phyloP scores from a whole-genome alignment of 2,113 vertebrate genomes.

The Aptenodytes forsteri region DNA sequence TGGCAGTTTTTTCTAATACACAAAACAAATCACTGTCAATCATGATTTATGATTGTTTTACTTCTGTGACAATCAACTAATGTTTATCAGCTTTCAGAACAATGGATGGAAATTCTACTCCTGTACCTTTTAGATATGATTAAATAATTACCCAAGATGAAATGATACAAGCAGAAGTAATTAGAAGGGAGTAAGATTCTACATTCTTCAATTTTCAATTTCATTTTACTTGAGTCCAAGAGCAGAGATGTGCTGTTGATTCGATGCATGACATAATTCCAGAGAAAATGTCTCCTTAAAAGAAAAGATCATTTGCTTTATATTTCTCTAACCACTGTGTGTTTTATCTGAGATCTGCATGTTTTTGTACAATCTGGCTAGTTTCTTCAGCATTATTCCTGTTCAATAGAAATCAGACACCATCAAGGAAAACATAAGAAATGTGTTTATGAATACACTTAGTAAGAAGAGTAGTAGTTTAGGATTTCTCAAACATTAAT shows the following conservation, averaged over 20 bases:
- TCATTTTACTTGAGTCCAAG: constrained; percentile 40
- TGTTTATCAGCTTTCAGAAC: constrained; percentile 50
- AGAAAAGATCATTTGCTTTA: constrained; percentile 8
- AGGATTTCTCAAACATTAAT: not conserved
- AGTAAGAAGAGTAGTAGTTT: not conserved
- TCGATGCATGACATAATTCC: not conserved
- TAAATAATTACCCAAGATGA: constrained; percentile 65
- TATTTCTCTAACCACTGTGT: not conserved
- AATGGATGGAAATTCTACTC: constrained; percentile 59
- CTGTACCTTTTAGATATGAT: constrained; percentile 54
- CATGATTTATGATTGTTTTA: constrained; percentile 37
- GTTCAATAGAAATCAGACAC: constrained; percentile 34
- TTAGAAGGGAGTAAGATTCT: constrained; percentile 39
- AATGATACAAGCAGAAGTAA: constrained; percentile 65
- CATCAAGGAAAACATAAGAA: not conserved
- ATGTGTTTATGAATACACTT: constrained; percentile 15
- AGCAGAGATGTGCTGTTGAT: constrained; percentile 21
- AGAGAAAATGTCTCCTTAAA: constrained; percentile 15
- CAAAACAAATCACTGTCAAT: constrained; percentile 31
- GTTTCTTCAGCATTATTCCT: not conserved
- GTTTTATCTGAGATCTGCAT: not conserved
- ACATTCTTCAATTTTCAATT: constrained; percentile 50
- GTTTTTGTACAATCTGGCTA: not conserved
- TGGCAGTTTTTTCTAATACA: constrained; percentile 9
- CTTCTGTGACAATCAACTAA: constrained; percentile 37